phyloP scores from a whole-genome alignment of 2,113 vertebrate genomes.

The Mesembrinibis cayennensis region DNA sequence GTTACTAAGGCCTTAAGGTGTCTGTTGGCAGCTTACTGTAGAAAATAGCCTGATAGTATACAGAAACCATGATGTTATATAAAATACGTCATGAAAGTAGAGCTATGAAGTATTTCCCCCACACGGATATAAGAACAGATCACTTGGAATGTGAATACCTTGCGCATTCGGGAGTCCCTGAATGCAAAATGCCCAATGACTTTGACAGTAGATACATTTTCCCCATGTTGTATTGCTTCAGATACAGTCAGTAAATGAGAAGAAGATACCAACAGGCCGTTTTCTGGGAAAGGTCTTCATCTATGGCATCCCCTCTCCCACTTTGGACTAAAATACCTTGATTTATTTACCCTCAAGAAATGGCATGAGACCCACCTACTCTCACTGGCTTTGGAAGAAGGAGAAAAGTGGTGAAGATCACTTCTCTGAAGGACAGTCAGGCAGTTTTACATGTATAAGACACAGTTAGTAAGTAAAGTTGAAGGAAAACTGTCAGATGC shows the following conservation, averaged over 20 bases:
- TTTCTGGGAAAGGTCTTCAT: not conserved
- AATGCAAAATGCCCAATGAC: not conserved
- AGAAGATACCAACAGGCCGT: not conserved
- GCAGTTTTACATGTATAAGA: not conserved
- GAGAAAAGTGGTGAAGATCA: not conserved
- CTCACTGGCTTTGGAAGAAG: not conserved
- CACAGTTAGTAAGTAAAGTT: not conserved
- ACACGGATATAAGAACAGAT: not conserved
- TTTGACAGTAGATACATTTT: not conserved
- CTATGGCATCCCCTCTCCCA: not conserved
- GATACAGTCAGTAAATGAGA: not conserved
- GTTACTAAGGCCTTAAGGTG: not conserved
- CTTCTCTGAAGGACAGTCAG: not conserved
- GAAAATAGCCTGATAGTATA: not conserved
- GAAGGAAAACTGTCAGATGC: not conserved
- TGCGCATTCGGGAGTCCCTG: not conserved
- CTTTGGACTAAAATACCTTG: not conserved
- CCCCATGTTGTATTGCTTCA: not conserved
- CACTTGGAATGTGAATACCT: not conserved
- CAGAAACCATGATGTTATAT: not conserved
- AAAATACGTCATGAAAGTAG: not conserved
- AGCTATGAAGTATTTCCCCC: not conserved
- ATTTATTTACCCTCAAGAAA: not conserved
- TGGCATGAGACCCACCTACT: not conserved
- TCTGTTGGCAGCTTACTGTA: not conserved